These are phyloP conservation scores for Rhamphomyia laevipes DNA, from an alignment of 2,888 invertebrate species.

Conservation along the genomic window DNA sequence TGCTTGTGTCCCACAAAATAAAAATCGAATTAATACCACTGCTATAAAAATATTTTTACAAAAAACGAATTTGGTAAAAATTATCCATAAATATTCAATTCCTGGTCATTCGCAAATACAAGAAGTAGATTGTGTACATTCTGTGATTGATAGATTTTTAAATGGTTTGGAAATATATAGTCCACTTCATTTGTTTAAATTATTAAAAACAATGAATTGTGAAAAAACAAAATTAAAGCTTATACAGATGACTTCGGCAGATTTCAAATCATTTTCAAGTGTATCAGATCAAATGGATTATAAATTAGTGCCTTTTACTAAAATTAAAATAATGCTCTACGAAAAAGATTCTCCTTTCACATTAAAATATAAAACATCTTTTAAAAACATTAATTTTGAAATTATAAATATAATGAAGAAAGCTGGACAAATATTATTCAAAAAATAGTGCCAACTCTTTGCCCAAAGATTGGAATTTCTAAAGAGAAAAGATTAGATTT, in stretches of 20 bases:
- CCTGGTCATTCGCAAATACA: background rate
- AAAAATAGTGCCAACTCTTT: background rate
- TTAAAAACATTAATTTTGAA: background rate
- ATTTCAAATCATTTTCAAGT: background rate
- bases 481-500: background rate
- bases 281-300: background rate
- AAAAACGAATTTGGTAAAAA: background rate
- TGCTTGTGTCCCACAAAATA: background rate
- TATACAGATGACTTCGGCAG: background rate
- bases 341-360: conserved; percentile 29
- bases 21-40: background rate
- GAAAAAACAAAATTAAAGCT: background rate
- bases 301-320: background rate
- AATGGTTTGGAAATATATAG: background rate
- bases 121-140: background rate
- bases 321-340: conserved; percentile 3
- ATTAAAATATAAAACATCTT: background rate
- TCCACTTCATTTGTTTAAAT: background rate
- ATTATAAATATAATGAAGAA: background rate
- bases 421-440: too few species aligned
- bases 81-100: background rate
- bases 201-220: background rate
- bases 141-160: background rate
- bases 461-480: background rate
- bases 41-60: background rate